Percentiles rank a stretch among this genome's conserved stretches.
These are phyloP conservation scores for Parnassius glacialis DNA, from an alignment of 2,888 invertebrate species.

Conservation along the genomic window DNA sequence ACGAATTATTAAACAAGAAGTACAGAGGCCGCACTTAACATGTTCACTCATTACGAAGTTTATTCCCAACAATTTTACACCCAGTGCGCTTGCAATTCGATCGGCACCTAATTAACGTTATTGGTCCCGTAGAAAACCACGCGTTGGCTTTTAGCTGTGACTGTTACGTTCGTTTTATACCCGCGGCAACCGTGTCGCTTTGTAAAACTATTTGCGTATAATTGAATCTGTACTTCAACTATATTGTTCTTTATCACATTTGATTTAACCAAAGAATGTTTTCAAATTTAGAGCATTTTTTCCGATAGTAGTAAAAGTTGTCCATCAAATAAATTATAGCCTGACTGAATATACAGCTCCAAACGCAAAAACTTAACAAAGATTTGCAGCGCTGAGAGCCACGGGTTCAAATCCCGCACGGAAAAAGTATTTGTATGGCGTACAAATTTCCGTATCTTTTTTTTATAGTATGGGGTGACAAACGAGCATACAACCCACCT, in stretches of 20 bases:
- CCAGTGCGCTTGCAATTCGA: conserved; percentile 23
- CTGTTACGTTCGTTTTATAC: neutral
- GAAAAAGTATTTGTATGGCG: too few relatives aligned
- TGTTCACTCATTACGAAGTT: neutral
- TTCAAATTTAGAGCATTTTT: neutral
- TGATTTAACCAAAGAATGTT: neutral
- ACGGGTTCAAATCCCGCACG: too few relatives aligned
- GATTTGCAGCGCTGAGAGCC: neutral
- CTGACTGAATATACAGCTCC: neutral
- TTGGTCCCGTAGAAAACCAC: conserved; percentile 17
- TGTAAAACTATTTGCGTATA: conserved; percentile 12
- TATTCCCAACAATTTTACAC: conserved; percentile 12
- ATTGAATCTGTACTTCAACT: conserved; percentile 7
- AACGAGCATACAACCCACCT: too few relatives aligned
- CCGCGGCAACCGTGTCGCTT: conserved; percentile 3
- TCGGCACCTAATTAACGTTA: conserved; percentile 24
- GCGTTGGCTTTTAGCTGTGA: conserved; percentile 6
- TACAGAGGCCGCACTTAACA: neutral
- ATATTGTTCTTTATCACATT: conserved; percentile 9
- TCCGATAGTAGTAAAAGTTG: neutral
- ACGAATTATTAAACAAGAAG: too few relatives aligned
- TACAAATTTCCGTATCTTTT: too few relatives aligned
- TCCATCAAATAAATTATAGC: too few relatives aligned
- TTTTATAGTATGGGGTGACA: too few relatives aligned
- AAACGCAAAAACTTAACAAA: neutral